phyloP scores from a whole-genome alignment of 2,888 invertebrate species.

The Celastrina argiolus region DNA sequence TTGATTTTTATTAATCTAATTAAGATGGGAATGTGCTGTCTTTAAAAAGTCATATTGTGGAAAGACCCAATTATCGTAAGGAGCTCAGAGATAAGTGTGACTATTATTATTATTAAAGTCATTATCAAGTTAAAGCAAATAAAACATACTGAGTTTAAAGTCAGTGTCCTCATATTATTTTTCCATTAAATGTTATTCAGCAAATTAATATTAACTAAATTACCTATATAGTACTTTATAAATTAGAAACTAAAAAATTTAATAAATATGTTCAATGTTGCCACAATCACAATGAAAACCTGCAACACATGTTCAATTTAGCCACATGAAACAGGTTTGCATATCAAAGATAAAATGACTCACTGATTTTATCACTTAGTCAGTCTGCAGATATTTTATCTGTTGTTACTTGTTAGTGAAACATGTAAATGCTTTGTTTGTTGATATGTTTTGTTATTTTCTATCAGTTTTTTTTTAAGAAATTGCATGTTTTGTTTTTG shows the following conservation, averaged over 20 bases:
- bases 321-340: constrained; percentile 3
- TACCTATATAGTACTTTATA: no score
- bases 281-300: neutral
- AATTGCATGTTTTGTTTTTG: neutral
- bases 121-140: neutral
- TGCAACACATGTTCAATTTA: neutral
- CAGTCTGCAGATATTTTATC: constrained; percentile 3
- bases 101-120: neutral
- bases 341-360: constrained; percentile 6
- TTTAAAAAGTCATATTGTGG: neutral
- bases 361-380: constrained; percentile 13
- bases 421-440: constrained; percentile 9
- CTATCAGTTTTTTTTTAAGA: neutral
- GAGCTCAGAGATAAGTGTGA: neutral
- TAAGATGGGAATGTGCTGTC: neutral
- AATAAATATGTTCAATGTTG: neutral
- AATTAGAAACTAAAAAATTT: no score
- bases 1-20: constrained; percentile 17
- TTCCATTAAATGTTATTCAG: no score
- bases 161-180: no score
- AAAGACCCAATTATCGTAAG: neutral
- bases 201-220: no score
- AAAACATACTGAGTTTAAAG: neutral
- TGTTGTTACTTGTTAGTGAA: neutral
- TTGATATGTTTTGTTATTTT: neutral